These are phyloP conservation scores for Eonycteris spelaea DNA, from an alignment of 2,113 vertebrate genomes.

Conservation along the genomic window DNA sequence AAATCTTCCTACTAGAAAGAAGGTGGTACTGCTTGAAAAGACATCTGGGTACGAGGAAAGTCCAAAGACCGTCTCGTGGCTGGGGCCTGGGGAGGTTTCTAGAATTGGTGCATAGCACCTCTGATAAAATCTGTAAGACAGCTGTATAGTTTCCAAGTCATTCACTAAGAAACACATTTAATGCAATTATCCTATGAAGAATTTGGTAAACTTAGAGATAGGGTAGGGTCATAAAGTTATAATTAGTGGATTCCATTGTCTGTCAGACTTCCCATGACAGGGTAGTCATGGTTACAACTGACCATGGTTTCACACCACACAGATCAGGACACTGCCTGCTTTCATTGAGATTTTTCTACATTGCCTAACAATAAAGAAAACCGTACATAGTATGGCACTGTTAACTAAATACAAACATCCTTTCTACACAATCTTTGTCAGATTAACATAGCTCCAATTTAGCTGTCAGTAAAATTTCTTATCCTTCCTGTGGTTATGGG, in stretches of 20 bases:
- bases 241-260: conserved; percentile 51
- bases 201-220: neutral
- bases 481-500: conserved; percentile 35
- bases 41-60: neutral
- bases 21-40: conserved; percentile 40
- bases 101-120: neutral
- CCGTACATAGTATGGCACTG: neutral
- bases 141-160: neutral
- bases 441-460: conserved; percentile 55
- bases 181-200: conserved; percentile 41
- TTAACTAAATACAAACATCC: conserved; percentile 61
- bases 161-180: conserved; percentile 12
- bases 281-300: conserved; percentile 33
- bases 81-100: neutral
- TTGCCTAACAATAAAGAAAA: conserved; percentile 34
- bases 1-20: conserved; percentile 62
- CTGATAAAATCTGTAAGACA: neutral
- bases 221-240: neutral
- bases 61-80: neutral
- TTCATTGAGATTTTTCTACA: conserved; percentile 58
- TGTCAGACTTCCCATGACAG: neutral
- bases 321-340: conserved; percentile 30
- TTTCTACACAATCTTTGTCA: conserved; percentile 61
- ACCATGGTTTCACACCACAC: neutral
- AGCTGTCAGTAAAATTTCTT: conserved; percentile 67